Evolutionary conservation across 2,888 invertebrate genomes (phyloP), one percentile per base, ranked within the genome.

Genomic region (Torymus texanus): DNA sequence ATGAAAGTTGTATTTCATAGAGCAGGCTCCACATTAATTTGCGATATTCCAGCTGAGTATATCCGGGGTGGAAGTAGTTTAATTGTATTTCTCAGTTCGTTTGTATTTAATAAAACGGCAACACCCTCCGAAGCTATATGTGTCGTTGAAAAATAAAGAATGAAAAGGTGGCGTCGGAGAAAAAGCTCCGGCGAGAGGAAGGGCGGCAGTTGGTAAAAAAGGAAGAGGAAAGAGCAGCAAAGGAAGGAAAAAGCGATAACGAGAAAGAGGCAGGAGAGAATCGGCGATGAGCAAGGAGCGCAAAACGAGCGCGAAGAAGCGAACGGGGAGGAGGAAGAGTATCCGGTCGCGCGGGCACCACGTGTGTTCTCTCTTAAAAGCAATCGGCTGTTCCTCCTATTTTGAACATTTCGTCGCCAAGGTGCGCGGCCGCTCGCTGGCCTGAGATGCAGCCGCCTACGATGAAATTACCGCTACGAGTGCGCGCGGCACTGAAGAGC

Each of bases 351-450:
- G 59, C 73, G 81, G 78, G 41, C 76, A 55, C 72, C 63, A 66
- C 66, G 73, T 71, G 77, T 84, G 84, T 84, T 84, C 82, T 79
- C 79, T 83, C 86, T 88, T 89, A 89, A 89, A 88, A 88, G 89
- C 88, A 88, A 88, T 88, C 86, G 87, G 85, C 84, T 89, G 88
- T 89, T 88, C 86, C 83, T 85, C 67, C 67, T 73, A 74, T 88
- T 88, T 88, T 87, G 83, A 88, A 88, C 87, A 87, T 86, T 88
- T 85, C 84, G 86, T 87, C 87, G 86, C 86, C 67, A 18, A 75
- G 79, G 73, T 78, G 80, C 75, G 81, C 78, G 78, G 16, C 82
- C 16, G 14, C 29, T 62, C 41, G 41, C 41, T 41, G 41, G 8
- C 41, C 41, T 41, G 41, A 41, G 84, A 81, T 84, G 82, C 83